Conservation (phyloP, 2,113 vertebrate genomes). For the Corydoras sp. region DNA sequence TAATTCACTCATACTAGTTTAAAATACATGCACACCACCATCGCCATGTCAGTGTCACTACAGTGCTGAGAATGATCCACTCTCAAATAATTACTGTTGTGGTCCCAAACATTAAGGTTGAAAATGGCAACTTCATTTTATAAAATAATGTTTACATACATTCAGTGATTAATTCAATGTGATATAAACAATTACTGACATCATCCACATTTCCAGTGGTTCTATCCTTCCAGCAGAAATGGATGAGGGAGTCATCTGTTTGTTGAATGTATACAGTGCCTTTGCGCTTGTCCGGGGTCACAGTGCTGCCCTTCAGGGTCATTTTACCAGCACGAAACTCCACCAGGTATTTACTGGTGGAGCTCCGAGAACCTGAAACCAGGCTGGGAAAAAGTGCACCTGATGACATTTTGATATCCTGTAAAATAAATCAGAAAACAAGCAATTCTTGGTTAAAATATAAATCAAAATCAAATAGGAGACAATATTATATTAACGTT, state of each 20-base stretch:
- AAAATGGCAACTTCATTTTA: not conserved
- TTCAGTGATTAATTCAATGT: not conserved
- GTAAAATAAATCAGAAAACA: too few relatives aligned
- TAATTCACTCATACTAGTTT: too few relatives aligned
- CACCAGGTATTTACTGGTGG: slow-evolving; percentile 92
- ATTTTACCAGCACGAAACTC: slow-evolving; percentile 94
- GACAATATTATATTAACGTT: too few relatives aligned
- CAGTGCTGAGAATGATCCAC: too few relatives aligned
- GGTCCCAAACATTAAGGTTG: too few relatives aligned
- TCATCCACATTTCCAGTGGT: slow-evolving; percentile 87
- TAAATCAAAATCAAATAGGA: too few relatives aligned
- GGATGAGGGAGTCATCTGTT: slow-evolving; percentile 91
- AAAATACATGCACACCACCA: too few relatives aligned
- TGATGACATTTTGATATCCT: slow-evolving; percentile 74
- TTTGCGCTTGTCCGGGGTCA: slow-evolving; percentile 91
- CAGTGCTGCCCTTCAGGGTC: slow-evolving; percentile 87
- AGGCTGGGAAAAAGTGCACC: slow-evolving; percentile 90
- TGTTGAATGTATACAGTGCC: slow-evolving; percentile 95
- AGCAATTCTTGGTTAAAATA: too few relatives aligned
- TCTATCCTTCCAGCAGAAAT: slow-evolving; percentile 96
- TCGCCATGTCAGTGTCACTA: too few relatives aligned
- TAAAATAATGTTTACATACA: not conserved
- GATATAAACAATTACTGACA: slow-evolving; percentile 60
- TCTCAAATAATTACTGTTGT: too few relatives aligned
- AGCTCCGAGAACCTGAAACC: slow-evolving; percentile 86